Percentiles rank a stretch among this genome's conserved stretches.
Evolutionary conservation across 2,888 invertebrate species (phyloP).

Genomic region (Cosmopolites sordidus): DNA sequence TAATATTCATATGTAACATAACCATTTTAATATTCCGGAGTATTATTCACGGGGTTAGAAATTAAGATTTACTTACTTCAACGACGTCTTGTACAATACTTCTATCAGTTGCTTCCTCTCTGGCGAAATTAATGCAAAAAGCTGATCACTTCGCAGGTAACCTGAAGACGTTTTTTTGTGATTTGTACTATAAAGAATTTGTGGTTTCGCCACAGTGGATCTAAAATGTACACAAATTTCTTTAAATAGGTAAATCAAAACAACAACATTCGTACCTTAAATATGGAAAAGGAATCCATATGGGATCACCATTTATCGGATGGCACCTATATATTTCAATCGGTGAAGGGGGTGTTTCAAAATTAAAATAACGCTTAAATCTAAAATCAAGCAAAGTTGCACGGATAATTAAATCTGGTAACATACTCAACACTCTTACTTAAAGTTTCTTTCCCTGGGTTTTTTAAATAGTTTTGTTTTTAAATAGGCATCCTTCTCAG

Average conservation of each 20-base stretch:
- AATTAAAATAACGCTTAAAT: slow-evolving; percentile 30
- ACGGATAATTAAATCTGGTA: neutral
- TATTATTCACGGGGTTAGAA: too few species aligned
- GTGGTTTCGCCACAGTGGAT: slow-evolving; percentile 38
- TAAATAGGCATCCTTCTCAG: slow-evolving; percentile 26
- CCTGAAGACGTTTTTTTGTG: slow-evolving; percentile 30
- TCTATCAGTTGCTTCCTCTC: slow-evolving; percentile 31
- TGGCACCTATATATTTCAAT: slow-evolving; percentile 34
- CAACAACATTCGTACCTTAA: too few species aligned
- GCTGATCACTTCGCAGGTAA: slow-evolving; percentile 33
- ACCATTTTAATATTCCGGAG: too few species aligned
- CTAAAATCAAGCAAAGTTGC: slow-evolving; percentile 10
- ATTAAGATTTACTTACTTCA: slow-evolving; percentile 12
- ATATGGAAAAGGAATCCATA: slow-evolving; percentile 34
- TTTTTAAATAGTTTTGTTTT: slow-evolving; percentile 28
- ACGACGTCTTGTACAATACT: slow-evolving; percentile 22
- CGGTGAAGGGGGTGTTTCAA: slow-evolving; percentile 35
- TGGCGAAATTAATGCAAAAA: slow-evolving; percentile 34
- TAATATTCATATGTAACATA: too few species aligned
- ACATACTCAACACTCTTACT: slow-evolving; percentile 13
- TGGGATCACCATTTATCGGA: slow-evolving; percentile 32
- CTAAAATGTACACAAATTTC: slow-evolving; percentile 32
- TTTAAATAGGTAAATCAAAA: too few species aligned
- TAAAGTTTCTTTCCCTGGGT: slow-evolving; percentile 13
- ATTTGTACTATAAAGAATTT: slow-evolving; percentile 38